Evolutionary conservation across 2,888 invertebrate genomes (phyloP), one percentile per base, ranked within the genome.

Genomic region (Sarcophaga subvicina): DNA sequence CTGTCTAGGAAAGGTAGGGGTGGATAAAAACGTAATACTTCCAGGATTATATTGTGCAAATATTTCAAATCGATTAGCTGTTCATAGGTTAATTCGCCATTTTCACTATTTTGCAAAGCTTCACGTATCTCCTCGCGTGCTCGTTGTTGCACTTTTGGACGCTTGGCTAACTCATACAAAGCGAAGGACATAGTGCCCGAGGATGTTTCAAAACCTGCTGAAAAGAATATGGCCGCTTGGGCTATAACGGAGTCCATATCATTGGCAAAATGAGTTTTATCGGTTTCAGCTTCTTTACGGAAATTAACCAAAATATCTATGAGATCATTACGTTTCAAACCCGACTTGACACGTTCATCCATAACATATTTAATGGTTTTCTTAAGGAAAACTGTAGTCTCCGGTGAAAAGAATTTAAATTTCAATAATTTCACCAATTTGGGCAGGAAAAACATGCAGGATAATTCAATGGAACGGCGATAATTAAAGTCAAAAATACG

Each of bases 171-270:
- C 86, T 94, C 93, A 85, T 91, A 93, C 22, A 94, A 90, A 1
- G 91, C 90, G 85, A 94, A 90, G 0, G 94, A 91, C 88, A 94
- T 93, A 0, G 94, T 92, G 0, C 94, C 91, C 0, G 90, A 94
- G 75, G 91, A 90, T 0, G 93, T 92, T 85, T 93, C 93, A 72
- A 86, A 93, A n/a, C 92, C 93, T 4, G 92, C 93, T 2, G 91
- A 86, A 54, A 93, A 93, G 69, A 93, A 93, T 14, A 90, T 45
- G 0, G 91, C 92, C 0, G 93, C 93, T 66, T 93, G 93, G 3
- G 93, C 91, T 0, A 91, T 90, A 2, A 93, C 83, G 47, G 89
- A 86, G 20, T 93, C 92, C 8, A 75, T 6, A 62, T 87, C 79
- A 37, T 88, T 84, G 10, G 80, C 82, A 66, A 88, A 88, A 27